Evolutionary conservation across 2,113 vertebrate genomes (phyloP), one percentile per base, ranked within the genome.

Genomic region (Rhea pennata): DNA sequence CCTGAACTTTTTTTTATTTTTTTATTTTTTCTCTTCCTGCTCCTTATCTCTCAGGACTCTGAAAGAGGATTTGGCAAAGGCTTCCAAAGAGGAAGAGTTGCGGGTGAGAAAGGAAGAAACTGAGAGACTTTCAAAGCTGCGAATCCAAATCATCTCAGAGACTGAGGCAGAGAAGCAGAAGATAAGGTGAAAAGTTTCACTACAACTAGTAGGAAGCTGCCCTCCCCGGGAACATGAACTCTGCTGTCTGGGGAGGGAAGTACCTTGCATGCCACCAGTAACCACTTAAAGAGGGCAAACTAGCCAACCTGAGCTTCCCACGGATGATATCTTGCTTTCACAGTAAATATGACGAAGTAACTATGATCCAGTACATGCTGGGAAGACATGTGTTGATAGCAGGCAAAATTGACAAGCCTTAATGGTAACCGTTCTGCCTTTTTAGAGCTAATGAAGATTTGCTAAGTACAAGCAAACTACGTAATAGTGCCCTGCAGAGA

Each of bases 171-270:
- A 98, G 79, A 88, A 97, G 58, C 83, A 95, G 42, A 97, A 71
- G 36, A 96, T 99, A 65, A 99, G 98, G 99, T 99, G 93, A 94
- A 8, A 58, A n/a, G 73, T 6, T 36, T 19, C 81, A 44, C 27
- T 17, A 4, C 39, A 26, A 3, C 21, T 17, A 17, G 11, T 23
- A 39, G 61, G 27, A 44, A 33, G 88, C 46, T 58, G 26, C 8
- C 15, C 1, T 31, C 21, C 31, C 67, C 36, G 9, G 4, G 39
- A n/a, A 2, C 22, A 0, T 9, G 17, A 24, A 9, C 46, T 24
- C 21, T 1, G 44, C 54, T 20, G 70, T 0, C 27, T 1, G 48
- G 66, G 65, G 61, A 33, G 44, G 29, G 77, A 10, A 33, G 69
- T 56, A 2, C 12, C 12, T 3, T 10, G 53, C 44, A 8, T 15